phyloP scores from a whole-genome alignment of 2,888 invertebrate genomes.

The Trachelus tabidus region DNA sequence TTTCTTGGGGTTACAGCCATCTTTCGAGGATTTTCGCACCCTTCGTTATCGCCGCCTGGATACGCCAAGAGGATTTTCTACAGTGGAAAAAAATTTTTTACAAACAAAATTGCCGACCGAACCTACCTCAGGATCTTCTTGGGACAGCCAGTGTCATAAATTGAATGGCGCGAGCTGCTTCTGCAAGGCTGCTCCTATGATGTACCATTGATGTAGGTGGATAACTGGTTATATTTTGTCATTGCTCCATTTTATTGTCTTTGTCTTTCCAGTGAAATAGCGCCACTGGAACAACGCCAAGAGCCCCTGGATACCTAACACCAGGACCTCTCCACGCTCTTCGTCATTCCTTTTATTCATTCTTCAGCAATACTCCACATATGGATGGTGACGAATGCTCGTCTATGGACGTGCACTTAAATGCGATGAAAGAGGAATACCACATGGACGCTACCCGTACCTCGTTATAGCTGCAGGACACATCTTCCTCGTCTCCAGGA shows the following conservation, averaged over 20 bases:
- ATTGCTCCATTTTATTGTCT: not conserved
- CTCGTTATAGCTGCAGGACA: not conserved
- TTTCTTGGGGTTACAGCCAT: not conserved
- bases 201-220: not conserved
- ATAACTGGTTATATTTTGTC: not conserved
- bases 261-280: not conserved
- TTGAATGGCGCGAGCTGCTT: not conserved
- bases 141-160: not conserved
- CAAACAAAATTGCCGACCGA: not conserved
- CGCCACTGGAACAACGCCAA: not conserved
- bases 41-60: not conserved
- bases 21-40: not conserved
- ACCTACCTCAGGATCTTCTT: not conserved
- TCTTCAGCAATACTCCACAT: not conserved
- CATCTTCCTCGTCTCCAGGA: not conserved
- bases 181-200: no score
- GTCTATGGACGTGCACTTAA: not conserved
- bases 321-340: not conserved
- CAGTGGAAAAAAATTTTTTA: not conserved
- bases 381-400: not conserved
- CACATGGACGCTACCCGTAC: not conserved
- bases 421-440: not conserved
- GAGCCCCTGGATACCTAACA: not conserved
- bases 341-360: not conserved
- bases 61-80: not conserved